phyloP scores from a whole-genome alignment of 2,113 vertebrate genomes.

The Marmota flaviventris region DNA sequence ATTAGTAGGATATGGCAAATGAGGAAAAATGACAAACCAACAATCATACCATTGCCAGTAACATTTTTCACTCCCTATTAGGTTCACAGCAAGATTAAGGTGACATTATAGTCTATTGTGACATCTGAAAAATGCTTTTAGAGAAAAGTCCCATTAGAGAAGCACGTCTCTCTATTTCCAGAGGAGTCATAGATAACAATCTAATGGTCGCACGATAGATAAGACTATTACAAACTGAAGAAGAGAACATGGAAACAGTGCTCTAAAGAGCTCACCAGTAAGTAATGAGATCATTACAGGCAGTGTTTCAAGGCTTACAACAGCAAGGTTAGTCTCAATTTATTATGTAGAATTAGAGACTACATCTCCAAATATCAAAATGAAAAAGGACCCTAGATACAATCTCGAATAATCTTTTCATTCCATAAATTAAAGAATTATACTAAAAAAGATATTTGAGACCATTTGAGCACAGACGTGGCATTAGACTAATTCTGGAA shows the following conservation, averaged over 20 bases:
- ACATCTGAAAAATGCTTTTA: conserved; percentile 71
- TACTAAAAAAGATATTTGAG: conserved; percentile 11
- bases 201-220: conserved; percentile 64
- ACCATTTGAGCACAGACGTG: conserved; percentile 27
- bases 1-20: conserved; percentile 51
- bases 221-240: conserved; percentile 68
- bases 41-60: conserved; percentile 9
- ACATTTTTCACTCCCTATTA: conserved; percentile 63
- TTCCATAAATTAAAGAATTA: conserved; percentile 11
- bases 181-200: conserved; percentile 62
- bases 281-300: conserved; percentile 72
- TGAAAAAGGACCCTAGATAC: conserved; percentile 8
- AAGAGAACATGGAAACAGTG: conserved; percentile 41
- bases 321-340: conserved; percentile 48
- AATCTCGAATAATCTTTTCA: conserved; percentile 24
- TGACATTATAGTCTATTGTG: conserved; percentile 58
- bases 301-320: conserved; percentile 63
- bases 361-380: conserved; percentile 56
- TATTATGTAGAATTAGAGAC: conserved; percentile 59
- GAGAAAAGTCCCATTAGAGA: conserved; percentile 63
- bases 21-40: conserved; percentile 42
- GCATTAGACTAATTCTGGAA: conserved; percentile 1
- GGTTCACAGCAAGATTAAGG: conserved; percentile 69
- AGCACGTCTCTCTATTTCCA: conserved; percentile 64
- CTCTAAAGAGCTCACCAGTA: conserved; percentile 40